Conservation (phyloP, 2,888 invertebrate species). For the Cerastis rubricosa region DNA sequence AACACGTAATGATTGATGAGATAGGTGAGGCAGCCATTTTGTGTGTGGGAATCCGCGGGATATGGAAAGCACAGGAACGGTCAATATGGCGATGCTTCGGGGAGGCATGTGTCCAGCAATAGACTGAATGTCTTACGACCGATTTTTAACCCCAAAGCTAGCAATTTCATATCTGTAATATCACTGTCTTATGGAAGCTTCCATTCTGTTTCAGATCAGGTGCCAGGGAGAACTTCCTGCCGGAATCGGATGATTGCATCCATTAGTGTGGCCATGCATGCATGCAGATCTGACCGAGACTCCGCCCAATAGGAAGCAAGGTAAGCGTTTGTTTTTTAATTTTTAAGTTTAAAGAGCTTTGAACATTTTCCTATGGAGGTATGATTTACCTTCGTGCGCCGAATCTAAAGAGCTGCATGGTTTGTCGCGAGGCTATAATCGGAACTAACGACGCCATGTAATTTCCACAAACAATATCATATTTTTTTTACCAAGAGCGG, state of each 20-base stretch:
- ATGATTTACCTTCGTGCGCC: too few relatives aligned
- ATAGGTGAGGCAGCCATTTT: neutral
- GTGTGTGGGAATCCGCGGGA: neutral
- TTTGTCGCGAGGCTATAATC: too few relatives aligned
- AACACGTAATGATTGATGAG: neutral
- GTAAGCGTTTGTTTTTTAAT: conserved; percentile 7
- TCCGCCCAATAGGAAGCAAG: neutral
- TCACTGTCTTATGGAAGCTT: neutral
- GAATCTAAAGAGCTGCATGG: too few relatives aligned
- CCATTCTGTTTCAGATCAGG: conserved; percentile 26
- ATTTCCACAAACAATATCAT: too few relatives aligned
- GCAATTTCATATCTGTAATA: neutral
- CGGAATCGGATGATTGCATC: conserved; percentile 17
- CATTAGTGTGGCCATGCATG: neutral
- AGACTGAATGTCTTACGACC: too few relatives aligned
- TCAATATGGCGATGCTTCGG: neutral
- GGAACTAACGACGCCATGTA: too few relatives aligned
- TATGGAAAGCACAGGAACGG: too few relatives aligned
- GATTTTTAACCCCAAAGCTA: neutral
- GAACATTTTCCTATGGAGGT: too few relatives aligned
- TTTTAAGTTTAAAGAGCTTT: neutral
- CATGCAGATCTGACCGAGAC: conserved; percentile 8
- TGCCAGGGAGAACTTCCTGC: neutral
- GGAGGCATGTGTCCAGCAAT: neutral
- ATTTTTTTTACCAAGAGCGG: too few relatives aligned